These are phyloP conservation scores for Callorhinus ursinus DNA, from an alignment of 2,113 vertebrate genomes.

Conservation along the genomic window DNA sequence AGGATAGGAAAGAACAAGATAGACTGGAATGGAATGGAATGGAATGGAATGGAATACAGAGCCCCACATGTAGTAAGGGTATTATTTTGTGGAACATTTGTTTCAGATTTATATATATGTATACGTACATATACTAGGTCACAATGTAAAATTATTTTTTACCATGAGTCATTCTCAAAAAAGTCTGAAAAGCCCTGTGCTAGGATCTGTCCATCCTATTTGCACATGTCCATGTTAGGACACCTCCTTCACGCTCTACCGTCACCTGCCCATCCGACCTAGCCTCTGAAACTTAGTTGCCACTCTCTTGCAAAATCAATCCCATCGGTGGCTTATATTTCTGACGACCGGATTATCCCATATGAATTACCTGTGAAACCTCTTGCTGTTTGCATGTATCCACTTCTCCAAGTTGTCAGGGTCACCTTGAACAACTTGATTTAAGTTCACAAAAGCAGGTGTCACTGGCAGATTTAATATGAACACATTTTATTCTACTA, in stretches of 20 bases:
- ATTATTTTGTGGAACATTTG: not conserved
- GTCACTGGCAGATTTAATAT: not conserved
- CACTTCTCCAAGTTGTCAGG: constrained; percentile 15
- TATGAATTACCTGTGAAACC: not conserved
- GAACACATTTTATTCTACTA: not conserved
- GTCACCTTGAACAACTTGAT: constrained; percentile 36
- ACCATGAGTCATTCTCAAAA: not conserved
- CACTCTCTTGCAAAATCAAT: not conserved
- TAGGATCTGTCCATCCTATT: not conserved
- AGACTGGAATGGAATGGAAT: not conserved
- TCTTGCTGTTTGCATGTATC: not conserved
- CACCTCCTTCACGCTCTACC: not conserved
- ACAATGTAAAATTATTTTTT: not conserved
- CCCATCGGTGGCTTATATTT: not conserved
- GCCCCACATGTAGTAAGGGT: not conserved
- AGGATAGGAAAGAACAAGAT: not conserved
- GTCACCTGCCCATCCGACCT: no score
- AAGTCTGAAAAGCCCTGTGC: not conserved
- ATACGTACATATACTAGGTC: not conserved
- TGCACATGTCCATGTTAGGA: not conserved
- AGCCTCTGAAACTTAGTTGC: not conserved
- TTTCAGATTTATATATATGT: not conserved
- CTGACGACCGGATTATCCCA: not conserved
- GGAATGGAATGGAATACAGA: not conserved
- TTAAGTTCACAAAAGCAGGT: constrained; percentile 19